Evolutionary conservation across 2,113 vertebrate species (phyloP).

Genomic region (Tinamus guttatus): DNA sequence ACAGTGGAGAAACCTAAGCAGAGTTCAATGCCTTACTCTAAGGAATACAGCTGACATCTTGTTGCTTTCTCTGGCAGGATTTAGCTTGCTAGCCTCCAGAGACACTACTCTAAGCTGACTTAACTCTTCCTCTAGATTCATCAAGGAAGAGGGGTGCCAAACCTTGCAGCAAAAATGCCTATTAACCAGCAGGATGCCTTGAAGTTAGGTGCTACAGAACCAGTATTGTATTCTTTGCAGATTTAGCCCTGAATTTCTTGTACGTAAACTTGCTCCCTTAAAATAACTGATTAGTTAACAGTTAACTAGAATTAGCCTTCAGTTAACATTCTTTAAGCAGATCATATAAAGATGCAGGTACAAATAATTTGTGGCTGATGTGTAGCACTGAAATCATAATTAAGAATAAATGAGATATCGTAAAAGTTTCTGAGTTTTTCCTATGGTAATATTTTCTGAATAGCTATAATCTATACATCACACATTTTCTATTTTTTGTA

Average conservation of each 20-base stretch:
- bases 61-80: neutral
- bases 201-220: neutral
- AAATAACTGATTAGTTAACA: neutral
- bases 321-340: neutral
- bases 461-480: neutral
- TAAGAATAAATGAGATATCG: neutral
- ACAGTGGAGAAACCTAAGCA: neutral
- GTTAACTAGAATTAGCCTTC: neutral
- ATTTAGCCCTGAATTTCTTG: neutral
- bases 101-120: neutral
- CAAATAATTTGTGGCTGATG: neutral
- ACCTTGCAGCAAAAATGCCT: neutral
- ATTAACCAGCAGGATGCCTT: neutral
- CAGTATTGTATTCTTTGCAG: neutral
- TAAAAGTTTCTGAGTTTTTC: neutral
- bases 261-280: neutral
- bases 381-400: neutral
- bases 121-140: neutral
- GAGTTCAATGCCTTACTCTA: neutral
- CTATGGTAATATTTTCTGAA: neutral
- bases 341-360: neutral
- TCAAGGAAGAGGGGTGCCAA: neutral
- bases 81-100: neutral
- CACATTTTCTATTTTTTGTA: neutral
- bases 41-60: neutral